A percentile compares a stretch with the other conserved stretches of the same genome.
These are phyloP conservation scores for Xiphophorus couchianus DNA, from an alignment of 2,113 vertebrate genomes.

Conservation along the genomic window DNA sequence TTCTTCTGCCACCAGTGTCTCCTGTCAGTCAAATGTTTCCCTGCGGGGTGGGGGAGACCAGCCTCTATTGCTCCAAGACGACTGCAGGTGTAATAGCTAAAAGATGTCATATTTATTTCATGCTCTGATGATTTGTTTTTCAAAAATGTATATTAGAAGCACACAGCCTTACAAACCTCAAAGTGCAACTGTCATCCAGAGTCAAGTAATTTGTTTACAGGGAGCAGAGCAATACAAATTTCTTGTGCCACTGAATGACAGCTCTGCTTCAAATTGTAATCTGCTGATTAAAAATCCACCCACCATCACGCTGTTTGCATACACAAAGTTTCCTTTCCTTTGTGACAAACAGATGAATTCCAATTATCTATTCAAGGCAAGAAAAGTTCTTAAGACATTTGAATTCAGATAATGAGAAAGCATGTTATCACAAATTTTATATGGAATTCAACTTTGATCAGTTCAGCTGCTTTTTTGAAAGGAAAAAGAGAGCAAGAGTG, in stretches of 20 bases:
- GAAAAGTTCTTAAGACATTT: not conserved
- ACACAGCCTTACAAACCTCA: slow-evolving; percentile 53
- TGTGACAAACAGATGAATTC: slow-evolving; percentile 12
- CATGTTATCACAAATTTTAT: not conserved
- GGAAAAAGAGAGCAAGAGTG: not conserved
- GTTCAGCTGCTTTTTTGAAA: not conserved
- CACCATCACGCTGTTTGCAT: slow-evolving; percentile 30
- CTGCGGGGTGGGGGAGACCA: slow-evolving; percentile 44
- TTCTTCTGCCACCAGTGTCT: slow-evolving; percentile 63
- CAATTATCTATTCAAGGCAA: slow-evolving; percentile 7
- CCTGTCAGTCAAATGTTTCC: slow-evolving; percentile 71
- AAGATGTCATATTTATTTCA: slow-evolving; percentile 71
- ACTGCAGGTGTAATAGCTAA: slow-evolving; percentile 70
- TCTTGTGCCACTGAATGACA: slow-evolving; percentile 62
- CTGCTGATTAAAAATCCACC: slow-evolving; percentile 39
- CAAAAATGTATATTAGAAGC: slow-evolving; percentile 64
- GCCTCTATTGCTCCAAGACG: slow-evolving; percentile 53
- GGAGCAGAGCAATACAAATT: slow-evolving; percentile 52
- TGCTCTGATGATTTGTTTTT: slow-evolving; percentile 69
- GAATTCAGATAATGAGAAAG: not conserved
- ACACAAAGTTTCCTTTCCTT: slow-evolving; percentile 30
- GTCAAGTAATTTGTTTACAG: slow-evolving; percentile 63
- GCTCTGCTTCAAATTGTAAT: slow-evolving; percentile 52
- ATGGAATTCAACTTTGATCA: not conserved
- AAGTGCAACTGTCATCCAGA: slow-evolving; percentile 65